Conservation (phyloP, 2,797 vertebrate genomes). For the Sus cebifrons region DNA sequence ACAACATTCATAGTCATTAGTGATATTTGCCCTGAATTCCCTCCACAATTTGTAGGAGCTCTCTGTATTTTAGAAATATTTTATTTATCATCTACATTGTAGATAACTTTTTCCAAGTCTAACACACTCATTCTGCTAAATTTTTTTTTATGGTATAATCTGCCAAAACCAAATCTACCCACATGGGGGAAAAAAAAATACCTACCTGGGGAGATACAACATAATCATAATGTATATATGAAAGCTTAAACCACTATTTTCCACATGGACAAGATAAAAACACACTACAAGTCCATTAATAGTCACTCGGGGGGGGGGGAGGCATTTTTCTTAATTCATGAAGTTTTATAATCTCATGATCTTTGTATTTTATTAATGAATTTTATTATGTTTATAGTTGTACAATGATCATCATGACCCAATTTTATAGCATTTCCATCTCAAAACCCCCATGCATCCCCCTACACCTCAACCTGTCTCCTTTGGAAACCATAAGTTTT, state of each 20-base stretch:
- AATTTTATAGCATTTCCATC: no score
- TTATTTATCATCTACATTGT: not conserved
- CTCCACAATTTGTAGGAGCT: not conserved
- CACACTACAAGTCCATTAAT: not conserved
- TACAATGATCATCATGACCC: no score
- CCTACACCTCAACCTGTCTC: no score
- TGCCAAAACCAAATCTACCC: not conserved
- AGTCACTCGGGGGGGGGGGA: not conserved
- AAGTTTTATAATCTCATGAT: not conserved
- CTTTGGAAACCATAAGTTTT: no score
- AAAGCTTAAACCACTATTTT: conserved; percentile 13
- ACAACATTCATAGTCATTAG: conserved; percentile 15
- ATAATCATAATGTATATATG: not conserved
- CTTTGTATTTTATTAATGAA: no score
- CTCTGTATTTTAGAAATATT: not conserved
- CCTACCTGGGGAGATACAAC: not conserved
- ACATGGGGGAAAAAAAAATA: not conserved
- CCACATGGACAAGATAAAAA: not conserved
- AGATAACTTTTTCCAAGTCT: conserved; percentile 22
- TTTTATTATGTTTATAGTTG: no score
- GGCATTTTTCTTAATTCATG: not conserved
- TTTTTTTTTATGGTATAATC: not conserved
- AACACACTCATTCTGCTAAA: not conserved
- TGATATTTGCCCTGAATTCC: not conserved
- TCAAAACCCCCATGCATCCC: no score